Evolutionary conservation across 2,113 vertebrate genomes (phyloP), one percentile per base, ranked within the genome.

Genomic region (Calyptommatus sinebrachiatus): DNA sequence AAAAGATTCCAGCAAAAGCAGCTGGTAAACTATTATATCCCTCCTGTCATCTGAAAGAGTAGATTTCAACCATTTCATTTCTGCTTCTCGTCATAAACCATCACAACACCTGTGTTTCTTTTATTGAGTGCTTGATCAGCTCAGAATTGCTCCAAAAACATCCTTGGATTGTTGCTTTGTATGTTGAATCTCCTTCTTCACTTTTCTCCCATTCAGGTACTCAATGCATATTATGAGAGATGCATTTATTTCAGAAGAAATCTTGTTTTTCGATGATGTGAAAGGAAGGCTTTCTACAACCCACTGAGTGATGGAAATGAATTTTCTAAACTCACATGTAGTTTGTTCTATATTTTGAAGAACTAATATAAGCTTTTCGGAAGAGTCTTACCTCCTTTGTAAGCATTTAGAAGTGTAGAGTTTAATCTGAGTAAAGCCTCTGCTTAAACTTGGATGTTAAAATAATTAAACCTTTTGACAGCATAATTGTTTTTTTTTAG

Each of bases 1-100:
- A 83, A 74, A 78, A 83, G 86, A 80, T 91, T 92, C 88, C 90
- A 93, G 84, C 79, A 87, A 0, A 83, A 89, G 86, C 83, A 87
- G 87, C 80, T 90, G 89, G 77, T 86, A 87, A 83, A 89, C 89
- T 78, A 83, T 79, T 84, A 83, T 78, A 76, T 70, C 24, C 28
- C 12, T 5, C 6, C 72, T n/a, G 18, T 22, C 73, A 78, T 69
- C 76, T 46, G 85, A 89, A 85, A 85, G 85, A 78, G 89, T 80
- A 90, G 87, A 74, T 90, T 92, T 86, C 85, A 74, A 80, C 90
- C 88, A 8, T 73, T 78, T 86, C 65, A 66, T 66, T 85, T 71
- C 72, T 0, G 80, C 79, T 81, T 71, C 70, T 71, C 74, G 16
- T 79, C 86, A 79, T 72, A 89, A 88, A 85, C n/a, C 78, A 48